A percentile compares a stretch with the other conserved stretches of the same genome.
phyloP scores from a whole-genome alignment of 2,888 invertebrate genomes.

The Charanyca ferruginea region DNA sequence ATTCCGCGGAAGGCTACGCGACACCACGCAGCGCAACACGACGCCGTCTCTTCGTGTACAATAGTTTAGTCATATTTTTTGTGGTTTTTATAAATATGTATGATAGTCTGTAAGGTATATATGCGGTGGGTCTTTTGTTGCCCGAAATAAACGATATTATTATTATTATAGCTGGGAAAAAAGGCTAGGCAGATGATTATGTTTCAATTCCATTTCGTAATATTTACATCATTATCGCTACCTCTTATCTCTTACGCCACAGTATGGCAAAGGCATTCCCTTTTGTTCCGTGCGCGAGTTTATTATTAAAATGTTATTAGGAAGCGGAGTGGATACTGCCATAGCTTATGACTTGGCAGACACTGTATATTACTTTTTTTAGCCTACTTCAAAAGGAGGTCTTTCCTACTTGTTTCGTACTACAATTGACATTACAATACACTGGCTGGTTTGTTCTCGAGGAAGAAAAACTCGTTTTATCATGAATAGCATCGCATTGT shows the following conservation, averaged over 20 bases:
- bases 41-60: too few species aligned
- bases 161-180: too few species aligned
- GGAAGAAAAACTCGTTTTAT: slow-evolving; percentile 46
- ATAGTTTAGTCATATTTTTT: too few species aligned
- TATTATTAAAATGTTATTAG: slow-evolving; percentile 88
- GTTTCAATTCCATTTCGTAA: background rate
- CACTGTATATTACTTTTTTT: slow-evolving; percentile 68
- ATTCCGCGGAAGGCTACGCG: too few species aligned
- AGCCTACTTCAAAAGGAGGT: slow-evolving; percentile 62
- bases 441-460: slow-evolving; percentile 49
- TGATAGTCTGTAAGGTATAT: too few species aligned
- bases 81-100: too few species aligned
- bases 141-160: too few species aligned
- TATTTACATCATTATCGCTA: slow-evolving; percentile 24
- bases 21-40: too few species aligned
- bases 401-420: slow-evolving; percentile 40
- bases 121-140: too few species aligned
- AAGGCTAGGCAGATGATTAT: too few species aligned
- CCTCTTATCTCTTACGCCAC: slow-evolving; percentile 55
- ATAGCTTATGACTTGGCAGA: slow-evolving; percentile 71
- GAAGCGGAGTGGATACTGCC: slow-evolving; percentile 71
- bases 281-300: slow-evolving; percentile 76
- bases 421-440: slow-evolving; percentile 62
- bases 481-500: slow-evolving; percentile 45
- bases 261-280: slow-evolving; percentile 63